Percentiles rank a stretch among this genome's conserved stretches.
Evolutionary conservation across 1,140 invertebrate species (phyloP).

Genomic region (Akabosia matsudoensis): DNA sequence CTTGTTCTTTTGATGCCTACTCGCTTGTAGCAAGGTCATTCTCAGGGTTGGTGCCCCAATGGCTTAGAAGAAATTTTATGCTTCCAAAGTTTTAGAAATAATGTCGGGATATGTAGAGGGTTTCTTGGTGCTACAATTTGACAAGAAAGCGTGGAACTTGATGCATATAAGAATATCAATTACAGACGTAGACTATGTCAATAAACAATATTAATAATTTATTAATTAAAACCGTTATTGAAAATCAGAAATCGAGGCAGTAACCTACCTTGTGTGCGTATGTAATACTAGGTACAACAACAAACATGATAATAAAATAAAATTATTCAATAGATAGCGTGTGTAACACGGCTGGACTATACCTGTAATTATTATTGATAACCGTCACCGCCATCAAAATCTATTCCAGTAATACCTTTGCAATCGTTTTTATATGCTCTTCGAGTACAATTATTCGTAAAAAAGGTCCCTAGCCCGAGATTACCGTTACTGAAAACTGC

Average conservation of each 20-base stretch:
- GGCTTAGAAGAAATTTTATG: neutral
- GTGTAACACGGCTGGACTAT: neutral
- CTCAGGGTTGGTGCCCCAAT: neutral
- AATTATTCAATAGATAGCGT: neutral
- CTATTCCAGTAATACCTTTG: neutral
- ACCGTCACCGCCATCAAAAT: neutral
- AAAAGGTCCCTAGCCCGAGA: slow-evolving; percentile 6
- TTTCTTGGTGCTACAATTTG: neutral
- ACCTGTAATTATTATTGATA: slow-evolving; percentile 1
- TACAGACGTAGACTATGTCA: neutral
- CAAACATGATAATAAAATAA: slow-evolving; percentile 10
- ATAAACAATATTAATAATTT: neutral
- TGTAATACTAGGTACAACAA: slow-evolving; percentile 4
- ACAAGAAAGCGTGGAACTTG: neutral
- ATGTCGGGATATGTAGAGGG: neutral
- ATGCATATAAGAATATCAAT: too few relatives aligned
- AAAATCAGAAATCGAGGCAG: slow-evolving; percentile 11
- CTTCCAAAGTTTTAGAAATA: neutral
- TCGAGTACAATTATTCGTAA: slow-evolving; percentile 2
- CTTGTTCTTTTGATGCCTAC: neutral
- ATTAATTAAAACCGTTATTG: slow-evolving; percentile 9
- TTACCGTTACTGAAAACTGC: slow-evolving; percentile 11
- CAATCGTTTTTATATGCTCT: neutral
- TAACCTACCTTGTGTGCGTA: neutral
- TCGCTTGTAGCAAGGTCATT: neutral